A percentile compares a stretch with the other conserved stretches of the same genome.
These are phyloP conservation scores for Folsomia candida DNA, from an alignment of 2,888 invertebrate genomes.

Conservation along the genomic window DNA sequence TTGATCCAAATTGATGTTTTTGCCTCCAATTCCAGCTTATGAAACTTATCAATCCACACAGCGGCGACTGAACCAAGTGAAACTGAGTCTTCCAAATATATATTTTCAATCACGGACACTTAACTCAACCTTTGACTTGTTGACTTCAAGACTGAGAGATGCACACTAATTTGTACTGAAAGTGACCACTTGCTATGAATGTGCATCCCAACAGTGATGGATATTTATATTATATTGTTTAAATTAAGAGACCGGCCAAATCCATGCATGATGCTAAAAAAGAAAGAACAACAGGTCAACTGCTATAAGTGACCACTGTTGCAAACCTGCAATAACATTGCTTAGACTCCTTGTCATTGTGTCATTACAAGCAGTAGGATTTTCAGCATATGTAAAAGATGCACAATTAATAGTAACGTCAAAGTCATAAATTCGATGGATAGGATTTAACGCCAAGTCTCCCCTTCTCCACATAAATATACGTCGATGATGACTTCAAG, in stretches of 20 bases:
- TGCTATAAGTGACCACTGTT: background rate
- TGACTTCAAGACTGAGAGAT: background rate
- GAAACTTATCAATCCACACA: too few relatives aligned
- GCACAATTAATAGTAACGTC: background rate
- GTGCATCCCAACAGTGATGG: too few relatives aligned
- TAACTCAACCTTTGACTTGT: constrained; percentile 3
- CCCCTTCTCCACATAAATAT: background rate
- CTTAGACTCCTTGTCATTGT: background rate
- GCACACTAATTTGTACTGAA: background rate
- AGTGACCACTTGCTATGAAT: background rate
- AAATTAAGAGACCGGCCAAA: too few relatives aligned
- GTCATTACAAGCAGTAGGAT: background rate
- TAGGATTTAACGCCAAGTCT: background rate
- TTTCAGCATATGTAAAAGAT: background rate
- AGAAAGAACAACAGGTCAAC: background rate
- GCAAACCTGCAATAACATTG: background rate
- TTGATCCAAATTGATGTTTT: too few relatives aligned
- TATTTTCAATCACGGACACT: background rate
- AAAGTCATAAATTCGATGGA: background rate
- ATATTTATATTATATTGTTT: too few relatives aligned
- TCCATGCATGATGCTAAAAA: too few relatives aligned
- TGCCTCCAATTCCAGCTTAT: too few relatives aligned
- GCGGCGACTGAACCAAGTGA: background rate
- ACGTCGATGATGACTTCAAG: background rate
- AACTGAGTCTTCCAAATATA: background rate